These are phyloP conservation scores for Venusia cambrica DNA, from an alignment of 2,888 invertebrate genomes.

Conservation along the genomic window DNA sequence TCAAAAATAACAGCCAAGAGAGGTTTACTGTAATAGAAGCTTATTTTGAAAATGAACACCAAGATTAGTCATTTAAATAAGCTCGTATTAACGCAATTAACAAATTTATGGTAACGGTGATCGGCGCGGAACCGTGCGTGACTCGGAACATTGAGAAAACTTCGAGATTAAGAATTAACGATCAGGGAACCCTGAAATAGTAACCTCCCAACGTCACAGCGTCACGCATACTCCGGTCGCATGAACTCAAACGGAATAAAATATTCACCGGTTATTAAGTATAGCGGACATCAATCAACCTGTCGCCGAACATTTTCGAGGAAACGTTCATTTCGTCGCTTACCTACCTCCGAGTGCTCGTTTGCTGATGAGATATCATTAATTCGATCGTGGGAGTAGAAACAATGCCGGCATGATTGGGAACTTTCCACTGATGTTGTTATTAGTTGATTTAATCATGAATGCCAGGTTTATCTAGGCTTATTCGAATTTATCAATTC, in stretches of 20 bases:
- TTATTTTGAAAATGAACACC: conserved; percentile 1
- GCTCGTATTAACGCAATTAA: conserved; percentile 20
- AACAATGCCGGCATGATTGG: conserved; percentile 16
- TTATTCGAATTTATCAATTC: too few species aligned
- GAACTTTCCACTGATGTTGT: conserved; percentile 7
- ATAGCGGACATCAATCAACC: conserved; percentile 68
- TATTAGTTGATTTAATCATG: conserved; percentile 9
- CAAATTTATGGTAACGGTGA: conserved; percentile 45
- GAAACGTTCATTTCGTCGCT: conserved; percentile 64
- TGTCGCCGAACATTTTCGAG: conserved; percentile 64
- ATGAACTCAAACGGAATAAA: conserved; percentile 50
- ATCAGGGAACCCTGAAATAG: conserved; percentile 62
- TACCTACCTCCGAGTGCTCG: conserved; percentile 38
- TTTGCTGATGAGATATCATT: conserved; percentile 40
- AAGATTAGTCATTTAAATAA: conserved; percentile 21
- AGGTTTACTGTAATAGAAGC: too few species aligned
- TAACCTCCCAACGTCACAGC: conserved; percentile 58
- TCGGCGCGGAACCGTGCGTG: conserved; percentile 61
- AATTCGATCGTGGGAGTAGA: conserved; percentile 35
- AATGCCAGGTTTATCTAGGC: background rate
- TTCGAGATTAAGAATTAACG: conserved; percentile 61
- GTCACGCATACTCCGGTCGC: conserved; percentile 54
- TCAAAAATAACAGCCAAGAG: too few species aligned
- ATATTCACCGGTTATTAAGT: conserved; percentile 70
- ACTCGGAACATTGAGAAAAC: conserved; percentile 53